phyloP scores from a whole-genome alignment of 2,113 vertebrate genomes.

The Mungos mungo region DNA sequence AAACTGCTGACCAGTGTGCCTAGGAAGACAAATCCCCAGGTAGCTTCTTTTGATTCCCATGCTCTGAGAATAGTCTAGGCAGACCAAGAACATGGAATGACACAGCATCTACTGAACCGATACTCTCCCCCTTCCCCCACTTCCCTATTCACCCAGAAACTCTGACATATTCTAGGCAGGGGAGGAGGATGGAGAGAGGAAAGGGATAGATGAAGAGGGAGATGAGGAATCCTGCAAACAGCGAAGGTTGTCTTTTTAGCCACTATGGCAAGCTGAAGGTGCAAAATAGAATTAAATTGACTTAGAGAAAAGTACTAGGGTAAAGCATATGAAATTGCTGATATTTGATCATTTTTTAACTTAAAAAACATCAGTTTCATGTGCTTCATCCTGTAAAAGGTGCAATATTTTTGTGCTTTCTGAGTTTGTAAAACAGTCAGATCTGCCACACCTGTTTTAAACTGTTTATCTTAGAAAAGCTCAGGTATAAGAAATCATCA shows the following conservation, averaged over 20 bases:
- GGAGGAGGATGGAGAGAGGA: not conserved
- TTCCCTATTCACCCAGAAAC: not conserved
- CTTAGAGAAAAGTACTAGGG: not conserved
- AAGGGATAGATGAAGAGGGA: not conserved
- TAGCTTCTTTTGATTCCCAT: not conserved
- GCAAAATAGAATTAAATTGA: not conserved
- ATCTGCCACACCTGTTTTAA: not conserved
- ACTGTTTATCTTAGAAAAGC: not conserved
- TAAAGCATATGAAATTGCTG: not conserved
- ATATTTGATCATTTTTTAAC: not conserved
- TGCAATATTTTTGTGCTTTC: not conserved
- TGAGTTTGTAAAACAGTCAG: not conserved
- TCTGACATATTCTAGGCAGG: not conserved
- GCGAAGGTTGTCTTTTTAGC: not conserved
- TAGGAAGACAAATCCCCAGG: not conserved
- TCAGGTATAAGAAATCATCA: not conserved
- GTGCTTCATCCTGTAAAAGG: not conserved
- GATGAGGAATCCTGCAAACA: not conserved
- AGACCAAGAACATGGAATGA: not conserved
- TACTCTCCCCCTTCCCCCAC: accelerated
- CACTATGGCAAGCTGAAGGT: not conserved
- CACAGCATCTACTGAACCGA: accelerated
- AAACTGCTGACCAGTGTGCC: not conserved
- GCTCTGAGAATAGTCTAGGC: not conserved
- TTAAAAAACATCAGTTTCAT: not conserved